A percentile compares a stretch with the other conserved stretches of the same genome.
Conservation (phyloP, 2,797 vertebrate genomes). For the Falco concolor region DNA sequence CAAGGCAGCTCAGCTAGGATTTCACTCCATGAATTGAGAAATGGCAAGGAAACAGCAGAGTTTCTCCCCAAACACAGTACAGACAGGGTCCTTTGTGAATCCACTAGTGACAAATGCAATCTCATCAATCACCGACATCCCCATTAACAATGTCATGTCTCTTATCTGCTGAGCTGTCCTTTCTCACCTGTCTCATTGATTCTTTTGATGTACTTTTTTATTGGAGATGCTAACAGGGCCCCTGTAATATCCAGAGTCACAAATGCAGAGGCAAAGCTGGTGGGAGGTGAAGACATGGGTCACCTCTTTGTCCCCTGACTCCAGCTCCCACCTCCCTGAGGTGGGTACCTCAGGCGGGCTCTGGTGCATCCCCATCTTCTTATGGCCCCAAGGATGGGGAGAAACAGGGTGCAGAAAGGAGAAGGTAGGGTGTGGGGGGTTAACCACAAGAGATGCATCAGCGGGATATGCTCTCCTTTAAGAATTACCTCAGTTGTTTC, state of each 20-base stretch:
- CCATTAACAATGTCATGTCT: rapidly evolving
- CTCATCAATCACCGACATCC: background rate
- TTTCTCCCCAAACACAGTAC: background rate
- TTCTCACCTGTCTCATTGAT: background rate
- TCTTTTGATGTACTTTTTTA: background rate
- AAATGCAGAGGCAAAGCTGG: background rate
- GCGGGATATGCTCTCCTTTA: background rate
- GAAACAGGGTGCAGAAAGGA: background rate
- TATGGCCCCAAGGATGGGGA: background rate
- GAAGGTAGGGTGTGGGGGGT: background rate
- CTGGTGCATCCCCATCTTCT: background rate
- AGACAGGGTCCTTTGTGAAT: background rate
- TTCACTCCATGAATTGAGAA: background rate
- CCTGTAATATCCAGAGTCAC: background rate
- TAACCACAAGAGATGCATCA: background rate
- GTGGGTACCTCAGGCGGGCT: background rate
- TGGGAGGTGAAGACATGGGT: background rate
- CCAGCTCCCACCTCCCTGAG: background rate
- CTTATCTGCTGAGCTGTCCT: background rate
- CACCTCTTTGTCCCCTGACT: background rate
- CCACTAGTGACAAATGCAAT: background rate
- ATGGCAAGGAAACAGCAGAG: background rate
- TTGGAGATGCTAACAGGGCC: background rate
- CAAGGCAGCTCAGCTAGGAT: background rate
- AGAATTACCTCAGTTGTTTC: conserved; percentile 30